Conservation (phyloP, 2,888 invertebrate species). For the Eumerus sabulonum region DNA sequence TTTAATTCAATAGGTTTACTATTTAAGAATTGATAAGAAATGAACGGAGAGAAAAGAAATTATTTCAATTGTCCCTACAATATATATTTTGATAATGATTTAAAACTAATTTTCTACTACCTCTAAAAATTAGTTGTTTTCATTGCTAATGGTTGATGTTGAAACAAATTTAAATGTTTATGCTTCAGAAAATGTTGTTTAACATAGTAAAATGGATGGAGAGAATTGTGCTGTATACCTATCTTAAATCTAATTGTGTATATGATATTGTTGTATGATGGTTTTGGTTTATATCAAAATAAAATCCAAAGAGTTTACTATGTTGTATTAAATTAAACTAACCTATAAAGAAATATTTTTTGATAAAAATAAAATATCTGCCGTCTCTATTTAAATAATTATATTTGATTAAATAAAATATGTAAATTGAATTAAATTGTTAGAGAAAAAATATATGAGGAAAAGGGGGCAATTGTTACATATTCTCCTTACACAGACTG, state of each 20-base stretch:
- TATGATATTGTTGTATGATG: conserved; percentile 40
- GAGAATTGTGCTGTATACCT: conserved; percentile 22
- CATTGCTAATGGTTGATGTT: conserved; percentile 20
- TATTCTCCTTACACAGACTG: conserved; percentile 55
- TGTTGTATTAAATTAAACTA: conserved; percentile 16
- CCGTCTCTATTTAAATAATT: too few species aligned
- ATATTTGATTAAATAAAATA: not conserved
- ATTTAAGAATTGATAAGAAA: conserved; percentile 2
- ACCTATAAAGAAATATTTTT: conserved; percentile 5
- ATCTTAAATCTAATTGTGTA: not conserved
- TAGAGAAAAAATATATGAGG: conserved; percentile 48
- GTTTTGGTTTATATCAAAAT: conserved; percentile 26
- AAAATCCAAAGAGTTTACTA: conserved; percentile 24
- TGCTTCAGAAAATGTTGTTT: conserved; percentile 43
- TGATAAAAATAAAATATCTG: conserved; percentile 14
- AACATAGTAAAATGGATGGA: conserved; percentile 17
- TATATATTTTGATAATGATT: conserved; percentile 61
- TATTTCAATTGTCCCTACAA: conserved; percentile 13
- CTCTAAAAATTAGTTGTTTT: conserved; percentile 29
- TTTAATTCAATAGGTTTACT: conserved; percentile 14
- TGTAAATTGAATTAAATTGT: conserved; percentile 35
- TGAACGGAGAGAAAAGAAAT: too few species aligned
- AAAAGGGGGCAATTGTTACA: conserved; percentile 10
- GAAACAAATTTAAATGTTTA: conserved; percentile 25
- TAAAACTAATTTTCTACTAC: conserved; percentile 47